Conservation (phyloP, 2,888 invertebrate genomes). For the Julus scanicus region DNA sequence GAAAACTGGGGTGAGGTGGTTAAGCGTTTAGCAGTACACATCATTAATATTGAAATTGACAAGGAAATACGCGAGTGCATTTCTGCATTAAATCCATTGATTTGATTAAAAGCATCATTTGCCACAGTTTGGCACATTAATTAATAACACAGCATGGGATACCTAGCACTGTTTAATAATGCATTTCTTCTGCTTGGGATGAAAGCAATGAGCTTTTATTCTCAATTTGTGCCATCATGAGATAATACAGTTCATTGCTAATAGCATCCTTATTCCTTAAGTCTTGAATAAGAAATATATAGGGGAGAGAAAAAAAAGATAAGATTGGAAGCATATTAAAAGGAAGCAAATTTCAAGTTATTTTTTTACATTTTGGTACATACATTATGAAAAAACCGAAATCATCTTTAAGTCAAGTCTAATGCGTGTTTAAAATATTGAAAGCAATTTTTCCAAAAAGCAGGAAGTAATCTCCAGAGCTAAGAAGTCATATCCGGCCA, state of each 20-base stretch:
- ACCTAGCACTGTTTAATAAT: background rate
- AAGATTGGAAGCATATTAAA: background rate
- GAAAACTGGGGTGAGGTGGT: too few species aligned
- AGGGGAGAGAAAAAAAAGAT: background rate
- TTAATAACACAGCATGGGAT: slow-evolving; percentile 2
- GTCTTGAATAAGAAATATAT: background rate
- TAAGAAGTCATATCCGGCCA: background rate
- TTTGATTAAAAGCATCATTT: slow-evolving; percentile 20
- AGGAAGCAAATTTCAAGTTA: background rate
- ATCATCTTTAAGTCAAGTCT: background rate
- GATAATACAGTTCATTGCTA: background rate
- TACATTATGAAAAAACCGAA: background rate
- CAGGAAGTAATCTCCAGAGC: background rate
- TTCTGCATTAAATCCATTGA: background rate
- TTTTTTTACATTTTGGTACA: background rate
- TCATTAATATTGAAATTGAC: background rate
- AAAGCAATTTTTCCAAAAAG: background rate
- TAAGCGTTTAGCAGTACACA: background rate
- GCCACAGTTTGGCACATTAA: slow-evolving; percentile 14
- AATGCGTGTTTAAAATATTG: slow-evolving; percentile 22
- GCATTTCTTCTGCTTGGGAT: background rate
- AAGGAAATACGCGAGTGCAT: background rate
- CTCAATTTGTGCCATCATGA: background rate
- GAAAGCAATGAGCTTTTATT: background rate
- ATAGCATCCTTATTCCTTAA: background rate